phyloP scores from a whole-genome alignment of 2,113 vertebrate species.

The Albula glossodonta region DNA sequence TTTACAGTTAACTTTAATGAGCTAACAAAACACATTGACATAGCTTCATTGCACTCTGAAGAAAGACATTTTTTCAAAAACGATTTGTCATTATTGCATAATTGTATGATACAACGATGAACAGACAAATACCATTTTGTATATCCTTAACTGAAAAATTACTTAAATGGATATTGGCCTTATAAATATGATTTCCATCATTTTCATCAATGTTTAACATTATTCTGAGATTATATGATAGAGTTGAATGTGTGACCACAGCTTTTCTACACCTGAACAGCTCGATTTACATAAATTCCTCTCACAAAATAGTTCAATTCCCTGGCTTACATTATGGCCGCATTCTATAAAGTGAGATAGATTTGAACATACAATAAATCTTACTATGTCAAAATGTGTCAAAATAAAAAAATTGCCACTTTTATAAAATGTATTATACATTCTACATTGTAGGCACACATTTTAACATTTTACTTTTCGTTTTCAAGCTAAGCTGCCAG shows the following conservation, averaged over 20 bases:
- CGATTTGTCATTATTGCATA: conserved; percentile 3
- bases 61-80: not conserved
- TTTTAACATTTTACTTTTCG: not conserved
- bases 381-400: conserved; percentile 29
- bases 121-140: not conserved
- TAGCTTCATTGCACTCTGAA: conserved; percentile 10
- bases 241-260: not conserved
- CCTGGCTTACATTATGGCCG: not conserved
- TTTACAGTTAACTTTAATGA: not conserved
- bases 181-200: not conserved
- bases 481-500: not conserved
- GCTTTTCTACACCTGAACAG: not conserved
- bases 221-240: not conserved
- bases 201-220: not conserved
- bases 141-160: not conserved
- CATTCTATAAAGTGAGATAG: not conserved
- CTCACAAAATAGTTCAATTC: no score
- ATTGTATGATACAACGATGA: not conserved
- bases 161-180: not conserved
- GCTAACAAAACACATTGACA: not conserved
- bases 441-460: not conserved
- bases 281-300: not conserved
- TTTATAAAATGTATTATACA: conserved; percentile 19
- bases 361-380: not conserved
- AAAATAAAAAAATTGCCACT: conserved; percentile 18